phyloP scores from a whole-genome alignment of 2,113 vertebrate genomes.

The Collichthys lucidus region DNA sequence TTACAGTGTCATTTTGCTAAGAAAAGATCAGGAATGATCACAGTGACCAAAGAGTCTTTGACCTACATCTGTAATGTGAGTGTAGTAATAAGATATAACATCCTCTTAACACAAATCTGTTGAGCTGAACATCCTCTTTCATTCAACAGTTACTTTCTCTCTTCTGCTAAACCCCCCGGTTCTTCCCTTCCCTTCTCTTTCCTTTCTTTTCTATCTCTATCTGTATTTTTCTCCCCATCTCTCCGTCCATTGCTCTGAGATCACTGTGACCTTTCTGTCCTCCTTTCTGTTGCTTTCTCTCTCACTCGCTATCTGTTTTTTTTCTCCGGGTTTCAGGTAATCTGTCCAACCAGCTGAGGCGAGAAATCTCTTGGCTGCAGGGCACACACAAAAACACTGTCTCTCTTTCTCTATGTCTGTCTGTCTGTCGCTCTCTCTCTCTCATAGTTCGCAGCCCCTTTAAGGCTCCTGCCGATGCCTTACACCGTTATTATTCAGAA shows the following conservation, averaged over 20 bases:
- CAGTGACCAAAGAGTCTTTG: not conserved
- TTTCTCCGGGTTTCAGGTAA: slow-evolving; percentile 57
- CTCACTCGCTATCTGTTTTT: slow-evolving; percentile 4
- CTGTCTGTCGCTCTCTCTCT: not conserved
- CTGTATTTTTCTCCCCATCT: not conserved
- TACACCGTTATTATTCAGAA: slow-evolving; percentile 48
- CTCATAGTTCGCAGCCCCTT: slow-evolving; percentile 13
- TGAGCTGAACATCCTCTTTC: not conserved
- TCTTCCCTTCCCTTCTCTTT: not conserved
- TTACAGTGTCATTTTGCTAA: not conserved
- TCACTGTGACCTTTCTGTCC: slow-evolving; percentile 50
- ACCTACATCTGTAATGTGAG: not conserved
- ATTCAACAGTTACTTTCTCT: slow-evolving; percentile 1
- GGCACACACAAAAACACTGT: not conserved
- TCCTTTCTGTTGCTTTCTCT: slow-evolving; percentile 23
- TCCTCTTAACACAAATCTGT: slow-evolving; percentile 1
- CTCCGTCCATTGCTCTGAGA: slow-evolving; percentile 27
- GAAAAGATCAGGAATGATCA: not conserved
- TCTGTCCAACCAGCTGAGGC: slow-evolving; percentile 55
- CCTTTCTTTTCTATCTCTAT: not conserved
- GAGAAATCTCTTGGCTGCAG: slow-evolving; percentile 44
- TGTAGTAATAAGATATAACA: not conserved
- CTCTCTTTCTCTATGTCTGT: not conserved
- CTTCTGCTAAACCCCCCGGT: not conserved
- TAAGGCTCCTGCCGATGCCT: slow-evolving; percentile 18